These are phyloP conservation scores for Tricholauxania praeusta DNA, from an alignment of 2,888 invertebrate genomes.

Conservation along the genomic window DNA sequence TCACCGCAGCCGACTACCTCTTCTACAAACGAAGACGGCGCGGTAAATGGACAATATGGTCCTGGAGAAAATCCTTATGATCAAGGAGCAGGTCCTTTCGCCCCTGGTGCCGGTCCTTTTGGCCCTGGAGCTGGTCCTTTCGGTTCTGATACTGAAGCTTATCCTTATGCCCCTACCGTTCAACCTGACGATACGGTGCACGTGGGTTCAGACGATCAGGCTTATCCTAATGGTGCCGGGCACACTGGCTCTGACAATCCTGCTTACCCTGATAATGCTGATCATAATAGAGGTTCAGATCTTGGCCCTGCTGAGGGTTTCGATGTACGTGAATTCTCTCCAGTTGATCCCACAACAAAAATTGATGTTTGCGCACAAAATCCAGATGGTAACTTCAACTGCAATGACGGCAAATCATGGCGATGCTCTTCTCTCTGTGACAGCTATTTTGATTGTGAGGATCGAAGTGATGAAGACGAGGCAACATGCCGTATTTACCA, in stretches of 20 bases:
- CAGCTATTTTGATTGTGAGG: conserved; percentile 39
- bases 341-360: background rate
- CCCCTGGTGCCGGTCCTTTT: background rate
- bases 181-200: background rate
- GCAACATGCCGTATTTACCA: conserved; percentile 24
- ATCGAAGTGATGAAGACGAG: conserved; percentile 42
- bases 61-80: no score
- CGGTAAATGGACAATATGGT: no score
- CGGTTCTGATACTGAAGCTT: conserved; percentile 1
- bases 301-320: background rate
- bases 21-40: no score
- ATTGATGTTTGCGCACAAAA: conserved; percentile 35
- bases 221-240: background rate
- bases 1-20: no score
- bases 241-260: background rate
- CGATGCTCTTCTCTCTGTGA: conserved; percentile 42
- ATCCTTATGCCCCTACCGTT: background rate
- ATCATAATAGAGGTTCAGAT: no score
- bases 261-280: background rate
- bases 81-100: no score
- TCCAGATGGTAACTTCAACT: conserved; percentile 38
- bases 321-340: background rate
- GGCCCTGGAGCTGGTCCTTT: no score
- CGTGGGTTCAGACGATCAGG: background rate
- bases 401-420: conserved; percentile 33